These are phyloP conservation scores for Dryomyza anilis DNA, from an alignment of 2,888 invertebrate species.

Conservation along the genomic window DNA sequence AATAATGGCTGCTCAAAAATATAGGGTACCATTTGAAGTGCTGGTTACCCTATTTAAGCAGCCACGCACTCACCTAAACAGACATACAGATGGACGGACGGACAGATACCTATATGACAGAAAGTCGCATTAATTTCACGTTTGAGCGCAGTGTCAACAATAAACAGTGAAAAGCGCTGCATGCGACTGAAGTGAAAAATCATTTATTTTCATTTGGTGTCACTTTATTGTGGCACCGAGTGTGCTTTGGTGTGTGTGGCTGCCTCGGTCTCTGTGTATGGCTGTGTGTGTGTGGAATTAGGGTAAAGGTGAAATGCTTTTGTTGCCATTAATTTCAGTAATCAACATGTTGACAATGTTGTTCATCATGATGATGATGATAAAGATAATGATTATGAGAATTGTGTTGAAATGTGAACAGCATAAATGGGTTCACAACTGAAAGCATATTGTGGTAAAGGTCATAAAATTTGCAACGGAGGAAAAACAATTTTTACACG, in stretches of 20 bases:
- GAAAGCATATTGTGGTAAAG: background rate
- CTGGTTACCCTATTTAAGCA: background rate
- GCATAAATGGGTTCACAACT: too few relatives aligned
- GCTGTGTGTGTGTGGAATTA: constrained; percentile 15
- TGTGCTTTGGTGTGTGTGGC: too few relatives aligned
- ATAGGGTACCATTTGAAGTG: background rate
- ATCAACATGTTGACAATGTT: background rate
- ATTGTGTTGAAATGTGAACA: background rate
- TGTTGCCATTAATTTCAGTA: constrained; percentile 1
- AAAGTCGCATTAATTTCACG: constrained; percentile 23
- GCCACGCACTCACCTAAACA: background rate
- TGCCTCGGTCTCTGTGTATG: too few relatives aligned
- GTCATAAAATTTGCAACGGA: background rate
- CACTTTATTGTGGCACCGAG: background rate
- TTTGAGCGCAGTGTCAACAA: constrained; percentile 21
- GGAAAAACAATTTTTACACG: background rate
- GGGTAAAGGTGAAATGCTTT: background rate
- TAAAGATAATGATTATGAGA: too few relatives aligned
- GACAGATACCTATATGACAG: too few relatives aligned
- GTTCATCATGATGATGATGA: background rate
- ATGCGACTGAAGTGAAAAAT: background rate
- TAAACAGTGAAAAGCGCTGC: background rate
- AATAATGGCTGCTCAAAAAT: background rate
- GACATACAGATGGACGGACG: background rate
- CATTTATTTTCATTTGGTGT: constrained; percentile 18